phyloP scores from a whole-genome alignment of 2,113 vertebrate species.

The Calyptommatus sinebrachiatus region DNA sequence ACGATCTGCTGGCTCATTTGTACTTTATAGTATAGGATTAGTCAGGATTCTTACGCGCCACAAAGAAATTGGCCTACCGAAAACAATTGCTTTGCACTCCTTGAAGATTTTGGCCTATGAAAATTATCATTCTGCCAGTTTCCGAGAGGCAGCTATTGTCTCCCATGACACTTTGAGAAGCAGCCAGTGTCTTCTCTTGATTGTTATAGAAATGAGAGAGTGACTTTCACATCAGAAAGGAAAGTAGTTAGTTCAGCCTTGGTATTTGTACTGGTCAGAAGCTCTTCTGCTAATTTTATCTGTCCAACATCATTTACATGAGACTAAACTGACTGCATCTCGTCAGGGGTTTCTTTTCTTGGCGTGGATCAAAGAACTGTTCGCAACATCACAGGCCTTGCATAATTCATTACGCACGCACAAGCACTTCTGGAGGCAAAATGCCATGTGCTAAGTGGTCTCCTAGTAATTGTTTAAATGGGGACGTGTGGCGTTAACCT shows the following conservation, averaged over 20 bases:
- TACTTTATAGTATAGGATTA: not conserved
- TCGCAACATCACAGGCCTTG: not conserved
- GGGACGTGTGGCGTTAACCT: not conserved
- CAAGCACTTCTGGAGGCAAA: not conserved
- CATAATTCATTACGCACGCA: not conserved
- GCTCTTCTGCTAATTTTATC: not conserved
- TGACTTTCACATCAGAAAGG: not conserved
- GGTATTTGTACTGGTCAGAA: not conserved
- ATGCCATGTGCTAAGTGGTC: not conserved
- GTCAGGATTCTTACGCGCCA: not conserved
- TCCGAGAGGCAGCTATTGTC: not conserved
- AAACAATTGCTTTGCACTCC: not conserved
- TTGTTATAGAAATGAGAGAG: constrained; percentile 15
- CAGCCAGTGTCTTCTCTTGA: not conserved
- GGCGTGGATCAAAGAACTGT: not conserved
- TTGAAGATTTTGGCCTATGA: not conserved
- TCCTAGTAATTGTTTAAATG: not conserved
- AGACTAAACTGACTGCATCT: constrained; percentile 13
- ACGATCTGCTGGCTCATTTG: no score
- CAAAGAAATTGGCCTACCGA: not conserved
- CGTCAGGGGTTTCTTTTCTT: not conserved
- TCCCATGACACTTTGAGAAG: not conserved
- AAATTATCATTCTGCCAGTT: not conserved
- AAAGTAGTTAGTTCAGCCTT: not conserved
- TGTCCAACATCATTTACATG: constrained; percentile 12